These are phyloP conservation scores for Vulpes vulpes DNA, from an alignment of 2,113 vertebrate species.

Conservation along the genomic window DNA sequence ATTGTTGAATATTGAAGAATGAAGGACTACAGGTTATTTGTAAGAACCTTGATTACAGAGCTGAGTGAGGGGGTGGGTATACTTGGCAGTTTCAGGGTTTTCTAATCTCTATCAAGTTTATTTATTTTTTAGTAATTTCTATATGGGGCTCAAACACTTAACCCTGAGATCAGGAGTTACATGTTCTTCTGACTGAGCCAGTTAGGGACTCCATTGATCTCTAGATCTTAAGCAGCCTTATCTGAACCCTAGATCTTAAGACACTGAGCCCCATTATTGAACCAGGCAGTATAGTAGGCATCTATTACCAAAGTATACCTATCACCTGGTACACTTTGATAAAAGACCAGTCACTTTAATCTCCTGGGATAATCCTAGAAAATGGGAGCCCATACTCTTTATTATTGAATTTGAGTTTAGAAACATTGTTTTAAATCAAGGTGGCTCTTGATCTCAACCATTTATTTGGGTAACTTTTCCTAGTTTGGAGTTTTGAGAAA, in stretches of 20 bases:
- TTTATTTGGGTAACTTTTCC: slow-evolving; percentile 39
- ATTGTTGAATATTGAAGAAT: not conserved
- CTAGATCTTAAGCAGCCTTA: not conserved
- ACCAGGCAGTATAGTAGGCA: not conserved
- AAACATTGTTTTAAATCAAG: slow-evolving; percentile 37
- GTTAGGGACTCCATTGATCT: not conserved
- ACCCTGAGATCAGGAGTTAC: not conserved
- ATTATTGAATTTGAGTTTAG: slow-evolving; percentile 40
- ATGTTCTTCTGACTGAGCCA: not conserved
- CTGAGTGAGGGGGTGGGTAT: not conserved
- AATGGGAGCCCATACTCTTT: not conserved
- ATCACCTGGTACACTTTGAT: not conserved
- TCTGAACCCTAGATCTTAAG: not conserved
- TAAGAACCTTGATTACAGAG: not conserved
- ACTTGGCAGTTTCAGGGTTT: not conserved
- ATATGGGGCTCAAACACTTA: not conserved
- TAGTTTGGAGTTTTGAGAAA: slow-evolving; percentile 24
- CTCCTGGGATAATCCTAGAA: slow-evolving; percentile 41
- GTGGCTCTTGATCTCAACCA: slow-evolving; percentile 27
- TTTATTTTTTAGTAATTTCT: not conserved
- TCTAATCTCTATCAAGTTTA: not conserved
- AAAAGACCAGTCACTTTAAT: slow-evolving; percentile 41
- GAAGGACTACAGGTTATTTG: not conserved
- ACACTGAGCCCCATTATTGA: not conserved
- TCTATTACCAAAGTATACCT: not conserved